Conservation (phyloP, 2,113 vertebrate genomes). For the Cheirogaleus medius region DNA sequence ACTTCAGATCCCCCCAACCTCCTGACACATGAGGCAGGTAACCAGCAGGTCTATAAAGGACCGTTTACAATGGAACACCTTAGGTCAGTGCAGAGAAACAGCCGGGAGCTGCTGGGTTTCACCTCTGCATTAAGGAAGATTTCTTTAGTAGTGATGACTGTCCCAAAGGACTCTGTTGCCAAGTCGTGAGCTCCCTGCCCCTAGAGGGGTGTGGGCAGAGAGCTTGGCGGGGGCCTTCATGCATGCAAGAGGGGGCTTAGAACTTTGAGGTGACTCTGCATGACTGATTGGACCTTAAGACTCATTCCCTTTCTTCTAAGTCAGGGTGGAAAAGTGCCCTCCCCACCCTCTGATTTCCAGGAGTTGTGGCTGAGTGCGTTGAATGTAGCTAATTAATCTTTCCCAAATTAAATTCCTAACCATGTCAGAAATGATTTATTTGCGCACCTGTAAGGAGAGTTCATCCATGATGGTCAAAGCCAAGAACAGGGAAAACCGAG, state of each 20-base stretch:
- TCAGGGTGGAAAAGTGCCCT: neutral
- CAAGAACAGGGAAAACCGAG: fast-evolving
- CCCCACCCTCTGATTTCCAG: constrained; percentile 23
- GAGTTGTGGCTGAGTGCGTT: neutral
- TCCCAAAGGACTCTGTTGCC: neutral
- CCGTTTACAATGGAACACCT: neutral
- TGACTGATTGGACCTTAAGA: neutral
- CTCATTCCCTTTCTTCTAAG: no score
- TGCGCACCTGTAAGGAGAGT: neutral
- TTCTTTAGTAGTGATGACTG: neutral
- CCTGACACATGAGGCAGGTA: neutral
- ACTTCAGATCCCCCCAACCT: neutral
- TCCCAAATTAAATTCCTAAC: constrained; percentile 64
- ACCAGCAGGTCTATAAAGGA: neutral
- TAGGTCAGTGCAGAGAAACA: neutral
- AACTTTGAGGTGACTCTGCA: neutral
- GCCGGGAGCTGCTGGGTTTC: neutral
- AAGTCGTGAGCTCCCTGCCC: neutral
- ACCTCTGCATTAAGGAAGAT: neutral
- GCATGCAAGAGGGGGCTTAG: neutral
- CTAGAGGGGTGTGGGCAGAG: neutral
- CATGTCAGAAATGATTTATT: constrained; percentile 69
- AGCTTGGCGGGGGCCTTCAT: neutral
- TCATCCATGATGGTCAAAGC: neutral
- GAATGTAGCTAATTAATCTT: constrained; percentile 75